These are phyloP conservation scores for Rostratula benghalensis DNA, from an alignment of 2,113 vertebrate genomes.

Conservation along the genomic window DNA sequence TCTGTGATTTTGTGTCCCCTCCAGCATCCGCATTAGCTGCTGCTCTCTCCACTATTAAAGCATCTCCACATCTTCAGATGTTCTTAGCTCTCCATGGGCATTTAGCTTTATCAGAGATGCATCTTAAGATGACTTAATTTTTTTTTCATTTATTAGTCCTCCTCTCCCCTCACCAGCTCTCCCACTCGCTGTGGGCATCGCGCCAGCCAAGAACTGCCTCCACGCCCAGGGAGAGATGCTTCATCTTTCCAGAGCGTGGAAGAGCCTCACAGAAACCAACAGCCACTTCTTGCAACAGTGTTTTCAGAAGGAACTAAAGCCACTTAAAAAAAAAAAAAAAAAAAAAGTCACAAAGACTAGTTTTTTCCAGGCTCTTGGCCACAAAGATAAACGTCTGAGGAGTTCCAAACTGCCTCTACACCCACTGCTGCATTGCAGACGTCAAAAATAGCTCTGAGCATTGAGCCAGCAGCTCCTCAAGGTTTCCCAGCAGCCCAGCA, in stretches of 20 bases:
- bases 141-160: background rate
- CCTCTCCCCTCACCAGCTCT: accelerated
- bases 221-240: accelerated
- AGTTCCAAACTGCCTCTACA: background rate
- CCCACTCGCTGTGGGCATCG: accelerated
- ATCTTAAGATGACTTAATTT: background rate
- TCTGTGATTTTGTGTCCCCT: no score
- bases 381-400: background rate
- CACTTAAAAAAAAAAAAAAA: background rate
- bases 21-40: accelerated
- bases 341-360: background rate
- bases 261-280: background rate
- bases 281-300: no score
- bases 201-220: accelerated
- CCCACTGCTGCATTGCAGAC: background rate
- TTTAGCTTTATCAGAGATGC: background rate
- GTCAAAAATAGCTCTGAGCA: background rate
- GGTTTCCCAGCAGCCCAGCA: background rate
- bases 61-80: accelerated
- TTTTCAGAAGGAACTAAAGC: background rate
- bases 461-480: accelerated
- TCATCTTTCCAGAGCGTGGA: background rate
- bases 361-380: background rate
- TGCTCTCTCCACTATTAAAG: no score
- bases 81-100: background rate